Base-by-base conservation (phyloP, 2,888 invertebrate genomes). In the Molanna angustata region DNA sequence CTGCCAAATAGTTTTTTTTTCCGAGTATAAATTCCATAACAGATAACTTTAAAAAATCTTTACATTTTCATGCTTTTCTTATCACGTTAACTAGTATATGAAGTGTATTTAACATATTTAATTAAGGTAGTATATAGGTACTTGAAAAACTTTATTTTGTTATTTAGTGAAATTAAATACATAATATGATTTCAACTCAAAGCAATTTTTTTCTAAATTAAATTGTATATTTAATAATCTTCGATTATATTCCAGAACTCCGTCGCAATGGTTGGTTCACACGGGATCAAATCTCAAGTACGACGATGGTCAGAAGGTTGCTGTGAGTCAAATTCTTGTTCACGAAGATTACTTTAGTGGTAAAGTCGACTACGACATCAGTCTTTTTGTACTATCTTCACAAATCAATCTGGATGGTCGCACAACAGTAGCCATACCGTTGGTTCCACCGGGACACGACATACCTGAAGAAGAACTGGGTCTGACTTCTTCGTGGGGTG, bases 401-500 rank as follows among this genome's bases (percentile, higher is more conserved):
- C 13, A 37, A 2, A 27, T 49, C n/a, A 7, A 18, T 4, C 4
- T 49, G 4, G 41, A 49, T 33, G 41, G 33, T 14, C 14, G 19
- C 3, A 20, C 16, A 2, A 41, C 18, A 17, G 40, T 32, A 6
- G 21, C 21, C 1, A 41, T 49, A 7, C 21, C 41, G 7, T 14
- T 41, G 6, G 49, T 37, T 13, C 20, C 41, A 11, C 41, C 41
- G 20, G 40, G 33, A 20, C 22, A 27, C 9, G 19, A 18, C 2
- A 27, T 49, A 11, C 49, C 32, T 20, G 41, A 31, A 11, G 21
- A 9, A 14, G 17, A n/a, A 14, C 19, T 13, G 9, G 49, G 22
- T 2, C 9, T 41, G 13, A 20, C 31, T n/a, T 32, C 49, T 18
- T 27, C 41, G 7, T 49, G 49, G 49, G 49, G 49, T 11, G 17